Evolutionary conservation across 1,140 invertebrate species (phyloP), one percentile per base, ranked within the genome.

Genomic region (Chlorops oryzae): DNA sequence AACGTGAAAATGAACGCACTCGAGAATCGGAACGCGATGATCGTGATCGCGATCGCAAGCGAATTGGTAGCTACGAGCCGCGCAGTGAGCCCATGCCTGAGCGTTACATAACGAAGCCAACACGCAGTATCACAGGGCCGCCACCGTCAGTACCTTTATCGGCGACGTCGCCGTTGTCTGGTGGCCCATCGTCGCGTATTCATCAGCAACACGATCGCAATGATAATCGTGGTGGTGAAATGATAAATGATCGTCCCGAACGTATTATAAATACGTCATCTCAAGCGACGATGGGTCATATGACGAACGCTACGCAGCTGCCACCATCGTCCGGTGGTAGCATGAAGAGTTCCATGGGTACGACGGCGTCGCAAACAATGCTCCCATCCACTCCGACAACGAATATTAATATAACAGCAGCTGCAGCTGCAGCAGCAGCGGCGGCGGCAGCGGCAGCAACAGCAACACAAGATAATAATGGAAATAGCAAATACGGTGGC

Each of bases 71-170:
- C 37, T 68, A 58, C 25, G 65, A 68, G 46, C 47, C 63, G 41
- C 61, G 65, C 15, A n/a, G n/a, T n/a, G 65, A 68, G 48, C 63
- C 62, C 2, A 65, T 69, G 65, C 59, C 65, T 12, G 65, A 69
- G 42, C 65, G 65, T 7, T 69, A 69, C 43, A 69, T 69, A 5
- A 69, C 65, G 17, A 69, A 69, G 24, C 65, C 63, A 43, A 57
- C 65, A 21, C 63, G 65, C 34, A 66, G 51, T 47, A 67, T 62
- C 38, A 67, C 59, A 47, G 65, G 65, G 37, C 65, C 65, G 22
- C 53, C 53, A 44, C 56, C 59, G 47, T 55, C 62, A 22, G 56
- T 65, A 54, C 17, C 37, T 3, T 20, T 47, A 24, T 18, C 28
- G 5, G 7, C 22, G 3, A 25, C 38, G 15, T 38, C 45, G 41